phyloP scores from a whole-genome alignment of 2,797 vertebrate genomes.

The Gastrophryne carolinensis region DNA sequence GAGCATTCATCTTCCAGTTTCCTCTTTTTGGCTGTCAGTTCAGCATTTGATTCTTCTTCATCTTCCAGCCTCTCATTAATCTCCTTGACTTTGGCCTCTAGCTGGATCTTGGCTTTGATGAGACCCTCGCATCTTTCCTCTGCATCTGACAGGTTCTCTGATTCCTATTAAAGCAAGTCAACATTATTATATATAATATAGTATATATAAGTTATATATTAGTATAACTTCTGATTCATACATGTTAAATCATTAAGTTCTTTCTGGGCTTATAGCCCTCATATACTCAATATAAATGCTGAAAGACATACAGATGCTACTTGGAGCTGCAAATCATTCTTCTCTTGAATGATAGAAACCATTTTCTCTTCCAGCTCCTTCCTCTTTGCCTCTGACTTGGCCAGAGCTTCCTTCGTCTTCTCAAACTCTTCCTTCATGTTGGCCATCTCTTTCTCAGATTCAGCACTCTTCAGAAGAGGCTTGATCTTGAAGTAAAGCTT shows the following conservation, averaged over 20 bases:
- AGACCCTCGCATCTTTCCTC: slow-evolving; percentile 88
- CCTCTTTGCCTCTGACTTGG: slow-evolving; percentile 62
- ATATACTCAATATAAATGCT: not conserved
- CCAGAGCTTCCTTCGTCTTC: slow-evolving; percentile 61
- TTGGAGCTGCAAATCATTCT: slow-evolving; percentile 67
- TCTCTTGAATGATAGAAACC: slow-evolving; percentile 64
- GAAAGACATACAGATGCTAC: slow-evolving; percentile 59
- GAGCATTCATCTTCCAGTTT: slow-evolving; percentile 82
- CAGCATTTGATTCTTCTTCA: slow-evolving; percentile 80
- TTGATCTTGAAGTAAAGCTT: slow-evolving; percentile 69
- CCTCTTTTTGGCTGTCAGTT: slow-evolving; percentile 78
- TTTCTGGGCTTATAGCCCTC: not conserved
- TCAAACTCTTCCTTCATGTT: slow-evolving; percentile 67
- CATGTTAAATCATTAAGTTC: not conserved
- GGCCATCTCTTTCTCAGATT: slow-evolving; percentile 65
- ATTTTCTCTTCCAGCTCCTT: slow-evolving; percentile 69
- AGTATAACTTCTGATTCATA: slow-evolving; percentile 7
- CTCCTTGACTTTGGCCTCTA: slow-evolving; percentile 85
- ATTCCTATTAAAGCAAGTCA: slow-evolving; percentile 69
- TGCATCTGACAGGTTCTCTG: slow-evolving; percentile 78
- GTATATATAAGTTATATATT: too few relatives aligned
- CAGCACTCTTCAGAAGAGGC: slow-evolving; percentile 63
- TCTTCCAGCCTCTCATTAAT: slow-evolving; percentile 78
- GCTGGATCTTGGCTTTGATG: slow-evolving; percentile 85
- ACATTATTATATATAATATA: not conserved